Base-by-base conservation (phyloP, 2,113 vertebrate genomes). In the Dicerorhinus sumatrensis region DNA sequence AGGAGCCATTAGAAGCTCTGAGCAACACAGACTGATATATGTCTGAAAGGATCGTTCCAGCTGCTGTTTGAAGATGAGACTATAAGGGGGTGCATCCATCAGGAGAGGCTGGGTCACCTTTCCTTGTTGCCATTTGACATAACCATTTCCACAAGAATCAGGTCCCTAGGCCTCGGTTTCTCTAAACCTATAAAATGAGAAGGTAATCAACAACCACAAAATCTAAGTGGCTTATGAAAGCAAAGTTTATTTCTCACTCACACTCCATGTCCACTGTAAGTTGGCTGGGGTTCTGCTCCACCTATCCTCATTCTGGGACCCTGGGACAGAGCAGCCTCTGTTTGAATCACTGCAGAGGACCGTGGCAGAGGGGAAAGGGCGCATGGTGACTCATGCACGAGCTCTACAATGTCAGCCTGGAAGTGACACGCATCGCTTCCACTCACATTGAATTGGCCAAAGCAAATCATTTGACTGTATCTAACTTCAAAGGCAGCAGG, bases 111-210 rank as follows among this genome's bases (percentile, higher is more conserved):
- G 51, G 56, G 72, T 46, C 95, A 36, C 5, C 76, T 77, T 83
- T 56, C 13, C 56, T 70, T 17, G 4, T 9, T 95, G 63, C 10
- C 58, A 33, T 31, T 17, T 54, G 60, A 70, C 75, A 80, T 51
- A 69, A 76, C 73, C 56, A 77, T 79, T 85, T 79, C 72, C 67
- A 79, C 14, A 65, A 42, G 72, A 80, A 79, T 79, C 56, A 89
- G 63, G 42, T 27, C 36, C 36, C 10, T 77, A 18, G n/a, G 77
- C n/a, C 36, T 92, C 83, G 29, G 39, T 88, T 92, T 94, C 69
- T 60, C 70, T 81, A 63, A 82, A 29, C 36, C 8, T 80, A 73
- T 95, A 67, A 95, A 73, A 89, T 4, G 16, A 79, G 77, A 75
- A 51, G 29, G 5, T 36, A 48, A 88, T 10, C 23, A n/a, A 67